phyloP scores from a whole-genome alignment of 2,113 vertebrate genomes.

The Pogonocichla stellata region DNA sequence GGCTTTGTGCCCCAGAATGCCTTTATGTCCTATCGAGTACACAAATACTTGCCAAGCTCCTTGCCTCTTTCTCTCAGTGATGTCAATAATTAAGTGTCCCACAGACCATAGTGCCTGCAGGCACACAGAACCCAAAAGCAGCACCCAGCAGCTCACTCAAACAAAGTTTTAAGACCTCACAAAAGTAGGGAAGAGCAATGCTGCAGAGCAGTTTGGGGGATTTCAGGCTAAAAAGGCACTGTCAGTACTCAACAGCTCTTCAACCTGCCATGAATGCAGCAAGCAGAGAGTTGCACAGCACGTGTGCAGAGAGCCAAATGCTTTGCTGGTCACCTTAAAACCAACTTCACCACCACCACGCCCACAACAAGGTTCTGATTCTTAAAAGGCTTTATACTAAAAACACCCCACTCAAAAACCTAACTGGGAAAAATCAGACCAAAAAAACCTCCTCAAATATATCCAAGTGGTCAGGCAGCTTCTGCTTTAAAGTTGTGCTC shows the following conservation, averaged over 20 bases:
- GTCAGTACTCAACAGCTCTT: background rate
- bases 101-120: accelerated
- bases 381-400: background rate
- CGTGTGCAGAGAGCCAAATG: accelerated
- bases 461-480: background rate
- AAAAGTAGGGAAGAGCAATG: background rate
- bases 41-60: background rate
- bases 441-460: background rate
- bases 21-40: background rate
- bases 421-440: background rate
- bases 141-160: background rate
- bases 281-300: background rate
- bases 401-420: background rate
- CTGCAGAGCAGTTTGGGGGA: background rate
- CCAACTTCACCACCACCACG: background rate
- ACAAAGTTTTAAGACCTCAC: background rate
- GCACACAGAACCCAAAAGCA: background rate
- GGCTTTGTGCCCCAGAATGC: background rate
- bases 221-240: background rate
- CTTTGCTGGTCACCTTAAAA: background rate
- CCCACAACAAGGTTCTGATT: background rate
- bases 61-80: background rate
- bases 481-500: background rate
- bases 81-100: background rate
- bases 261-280: background rate